Percentiles rank a stretch among this genome's conserved stretches.
Conservation (phyloP, 2,888 invertebrate genomes). For the Mimachlamys varia region DNA sequence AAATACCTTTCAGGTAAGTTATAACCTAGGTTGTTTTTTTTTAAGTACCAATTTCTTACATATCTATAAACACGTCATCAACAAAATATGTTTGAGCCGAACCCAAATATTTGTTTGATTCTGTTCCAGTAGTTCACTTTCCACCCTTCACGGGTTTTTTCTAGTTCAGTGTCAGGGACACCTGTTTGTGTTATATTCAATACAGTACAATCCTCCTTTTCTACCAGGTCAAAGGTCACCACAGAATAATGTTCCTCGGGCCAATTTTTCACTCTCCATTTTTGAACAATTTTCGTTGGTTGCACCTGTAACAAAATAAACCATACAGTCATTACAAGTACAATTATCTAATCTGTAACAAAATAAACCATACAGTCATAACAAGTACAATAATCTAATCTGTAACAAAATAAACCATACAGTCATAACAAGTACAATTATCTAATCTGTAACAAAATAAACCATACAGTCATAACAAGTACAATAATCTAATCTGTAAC, state of each 20-base stretch:
- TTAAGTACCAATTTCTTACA: not conserved
- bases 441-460: constrained; percentile 81
- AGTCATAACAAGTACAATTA: not conserved
- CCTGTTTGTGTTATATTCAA: constrained; percentile 91
- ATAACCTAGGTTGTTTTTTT: not conserved
- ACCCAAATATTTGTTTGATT: constrained; percentile 96
- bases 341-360: constrained; percentile 83
- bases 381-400: too few species aligned
- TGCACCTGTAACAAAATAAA: constrained; percentile 83
- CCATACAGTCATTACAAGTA: not conserved
- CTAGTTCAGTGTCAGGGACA: constrained; percentile 90
- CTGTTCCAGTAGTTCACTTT: constrained; percentile 94
- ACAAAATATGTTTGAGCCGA: constrained; percentile 85
- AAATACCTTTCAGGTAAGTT: not conserved
- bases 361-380: constrained; percentile 41
- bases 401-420: constrained; percentile 65
- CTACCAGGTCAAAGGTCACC: constrained; percentile 92
- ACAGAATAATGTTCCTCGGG: constrained; percentile 94
- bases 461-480: not conserved
- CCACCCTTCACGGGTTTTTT: constrained; percentile 93
- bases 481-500: too few species aligned
- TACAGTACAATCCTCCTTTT: constrained; percentile 94
- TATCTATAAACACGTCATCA: constrained; percentile 38
- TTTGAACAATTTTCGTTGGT: constrained; percentile 91
- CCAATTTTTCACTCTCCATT: constrained; percentile 98